Evolutionary conservation across 2,888 invertebrate species (phyloP).

Genomic region (Belgica antarctica): DNA sequence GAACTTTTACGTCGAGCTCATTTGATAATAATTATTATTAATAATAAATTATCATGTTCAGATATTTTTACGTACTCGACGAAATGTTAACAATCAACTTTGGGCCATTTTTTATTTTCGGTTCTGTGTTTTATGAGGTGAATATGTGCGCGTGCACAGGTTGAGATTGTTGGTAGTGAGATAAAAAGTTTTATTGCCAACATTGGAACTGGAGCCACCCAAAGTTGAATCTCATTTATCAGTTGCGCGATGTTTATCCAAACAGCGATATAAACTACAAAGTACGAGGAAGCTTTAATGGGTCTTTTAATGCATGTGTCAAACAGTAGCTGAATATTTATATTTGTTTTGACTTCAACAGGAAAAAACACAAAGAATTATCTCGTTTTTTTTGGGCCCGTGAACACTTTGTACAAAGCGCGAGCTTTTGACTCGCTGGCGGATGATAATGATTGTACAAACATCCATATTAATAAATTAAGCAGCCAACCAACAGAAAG

Average conservation of each 20-base stretch:
- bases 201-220: neutral
- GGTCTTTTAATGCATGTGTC: constrained; percentile 18
- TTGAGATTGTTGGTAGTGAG: constrained; percentile 24
- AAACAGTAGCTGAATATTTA: constrained; percentile 33
- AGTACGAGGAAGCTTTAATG: neutral
- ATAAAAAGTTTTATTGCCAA: constrained; percentile 13
- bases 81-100: constrained; percentile 27
- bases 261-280: constrained; percentile 25
- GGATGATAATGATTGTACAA: constrained; percentile 27
- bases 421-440: constrained; percentile 14
- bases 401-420: constrained; percentile 10
- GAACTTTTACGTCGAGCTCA: neutral
- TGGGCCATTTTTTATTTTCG: no score
- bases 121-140: constrained; percentile 11
- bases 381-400: neutral
- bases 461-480: constrained; percentile 33
- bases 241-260: constrained; percentile 14
- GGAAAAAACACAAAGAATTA: neutral
- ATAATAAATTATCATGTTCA: neutral
- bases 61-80: constrained; percentile 21
- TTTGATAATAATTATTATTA: constrained; percentile 22
- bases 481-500: neutral
- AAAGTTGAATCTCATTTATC: constrained; percentile 30
- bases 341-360: constrained; percentile 10
- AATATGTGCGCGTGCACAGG: neutral